These are phyloP conservation scores for Alectoris magna DNA, from an alignment of 2,797 vertebrate genomes.

Conservation along the genomic window DNA sequence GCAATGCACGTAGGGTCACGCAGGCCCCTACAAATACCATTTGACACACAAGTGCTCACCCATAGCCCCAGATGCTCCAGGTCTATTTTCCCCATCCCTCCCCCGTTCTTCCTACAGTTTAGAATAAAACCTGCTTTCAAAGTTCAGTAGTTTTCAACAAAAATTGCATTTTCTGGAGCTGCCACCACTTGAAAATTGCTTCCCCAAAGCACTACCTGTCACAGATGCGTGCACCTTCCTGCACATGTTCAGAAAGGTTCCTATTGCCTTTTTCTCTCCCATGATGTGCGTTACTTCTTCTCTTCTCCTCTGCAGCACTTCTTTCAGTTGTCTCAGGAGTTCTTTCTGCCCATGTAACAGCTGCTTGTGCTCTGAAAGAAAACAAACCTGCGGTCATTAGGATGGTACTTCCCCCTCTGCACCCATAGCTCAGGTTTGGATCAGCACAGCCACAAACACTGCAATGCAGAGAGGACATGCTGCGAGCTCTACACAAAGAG, in stretches of 20 bases:
- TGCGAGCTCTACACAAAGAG: neutral
- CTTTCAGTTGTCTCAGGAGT: neutral
- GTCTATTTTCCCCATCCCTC: neutral
- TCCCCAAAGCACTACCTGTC: constrained; percentile 77
- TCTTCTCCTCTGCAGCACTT: constrained; percentile 76
- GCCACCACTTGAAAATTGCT: neutral
- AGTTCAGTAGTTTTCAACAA: neutral
- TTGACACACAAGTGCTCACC: neutral
- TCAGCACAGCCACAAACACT: neutral
- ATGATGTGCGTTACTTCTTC: constrained; percentile 77
- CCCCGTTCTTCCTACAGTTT: neutral
- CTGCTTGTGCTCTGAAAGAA: constrained; percentile 56
- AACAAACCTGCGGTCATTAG: neutral
- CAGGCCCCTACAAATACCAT: neutral
- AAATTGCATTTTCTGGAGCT: neutral
- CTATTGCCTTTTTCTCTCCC: constrained; percentile 78
- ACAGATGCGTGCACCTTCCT: constrained; percentile 79
- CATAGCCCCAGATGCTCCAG: neutral
- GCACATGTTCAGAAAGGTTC: constrained; percentile 84
- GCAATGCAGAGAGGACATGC: neutral
- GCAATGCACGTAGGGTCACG: rapidly evolving
- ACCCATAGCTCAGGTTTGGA: neutral
- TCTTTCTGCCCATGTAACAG: neutral
- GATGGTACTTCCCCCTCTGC: neutral
- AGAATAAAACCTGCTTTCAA: neutral